A percentile compares a stretch with the other conserved stretches of the same genome.
phyloP scores from a whole-genome alignment of 2,113 vertebrate species.

The Stictonetta naevosa region DNA sequence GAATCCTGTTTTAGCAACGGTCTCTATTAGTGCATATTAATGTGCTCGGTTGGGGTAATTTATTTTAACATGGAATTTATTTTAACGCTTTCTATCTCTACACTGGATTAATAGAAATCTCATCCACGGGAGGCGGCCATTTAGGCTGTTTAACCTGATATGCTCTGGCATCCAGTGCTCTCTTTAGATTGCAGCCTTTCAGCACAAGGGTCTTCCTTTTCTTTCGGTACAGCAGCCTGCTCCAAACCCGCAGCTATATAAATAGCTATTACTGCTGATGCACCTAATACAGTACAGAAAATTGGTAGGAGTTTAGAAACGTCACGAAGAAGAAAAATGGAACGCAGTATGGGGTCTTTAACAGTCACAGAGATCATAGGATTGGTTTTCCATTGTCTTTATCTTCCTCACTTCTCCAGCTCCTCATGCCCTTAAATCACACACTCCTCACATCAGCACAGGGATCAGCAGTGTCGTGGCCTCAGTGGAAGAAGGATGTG shows the following conservation, averaged over 20 bases:
- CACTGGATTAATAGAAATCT: neutral
- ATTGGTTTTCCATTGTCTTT: neutral
- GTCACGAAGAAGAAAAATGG: slow-evolving; percentile 13
- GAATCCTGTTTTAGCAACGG: slow-evolving; percentile 47
- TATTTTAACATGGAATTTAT: slow-evolving; percentile 43
- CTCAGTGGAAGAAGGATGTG: neutral
- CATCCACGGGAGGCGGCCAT: neutral
- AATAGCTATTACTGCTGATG: slow-evolving; percentile 8
- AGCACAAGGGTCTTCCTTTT: neutral
- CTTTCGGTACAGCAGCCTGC: neutral
- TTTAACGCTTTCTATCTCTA: slow-evolving; percentile 34
- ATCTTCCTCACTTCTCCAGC: neutral
- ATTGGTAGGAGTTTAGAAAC: neutral
- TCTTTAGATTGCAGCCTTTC: neutral
- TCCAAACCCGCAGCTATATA: slow-evolving; percentile 3
- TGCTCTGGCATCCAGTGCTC: neutral
- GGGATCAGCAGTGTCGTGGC: neutral
- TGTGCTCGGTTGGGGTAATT: slow-evolving; percentile 20
- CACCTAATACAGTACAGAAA: neutral
- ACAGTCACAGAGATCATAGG: neutral
- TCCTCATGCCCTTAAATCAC: neutral
- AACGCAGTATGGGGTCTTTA: neutral
- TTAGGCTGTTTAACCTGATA: slow-evolving; percentile 16
- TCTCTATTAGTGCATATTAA: slow-evolving; percentile 45
- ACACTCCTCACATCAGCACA: neutral